Evolutionary conservation across 2,797 vertebrate genomes (phyloP), one percentile per base, ranked within the genome.

Genomic region (Melanotaenia trifasciata): DNA sequence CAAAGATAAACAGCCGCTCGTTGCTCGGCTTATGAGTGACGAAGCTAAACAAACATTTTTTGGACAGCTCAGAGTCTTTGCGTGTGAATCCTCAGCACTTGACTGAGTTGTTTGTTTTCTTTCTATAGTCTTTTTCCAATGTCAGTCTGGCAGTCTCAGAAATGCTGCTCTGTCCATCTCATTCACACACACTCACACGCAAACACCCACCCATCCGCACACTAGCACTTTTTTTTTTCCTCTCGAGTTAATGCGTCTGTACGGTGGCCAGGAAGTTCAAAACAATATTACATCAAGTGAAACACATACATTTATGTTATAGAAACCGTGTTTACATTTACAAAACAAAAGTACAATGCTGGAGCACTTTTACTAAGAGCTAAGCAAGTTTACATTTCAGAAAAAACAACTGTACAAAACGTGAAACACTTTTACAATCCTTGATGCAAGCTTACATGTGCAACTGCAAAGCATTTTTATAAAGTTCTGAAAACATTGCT

Each of bases 31-130:
- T 78, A 73, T 74, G 76, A 86, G 76, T 72, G 80, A 64, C 69
- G 60, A 72, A 77, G 82, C 79, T 67, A 87, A 88, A 87, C 80
- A 89, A 92, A 89, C 85, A 82, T 18, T 45, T 80, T 61, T 6
- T 26, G 56, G 84, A 74, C 53, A 28, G 70, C 53, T 14, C 72
- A 12, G 62, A 62, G 67, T 82, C 79, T 88, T 73, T 90, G 87
- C 83, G 82, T 92, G 91, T 90, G 90, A 93, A 93, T 90, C 86
- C 74, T 70, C 79, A 47, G 56, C 4, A 38, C 85, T 70, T 22
- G 12, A 82, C 72, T 38, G 67, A 75, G 74, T 51, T 83, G 83
- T 93, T 92, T 92, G 87, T 90, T 92, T 92, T 89, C 58, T 84
- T 76, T 79, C 75, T 87, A 64, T 87, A 81, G 67, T 89, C 67